Conservation (phyloP, 2,797 vertebrate genomes). For the Falco cherrug region DNA sequence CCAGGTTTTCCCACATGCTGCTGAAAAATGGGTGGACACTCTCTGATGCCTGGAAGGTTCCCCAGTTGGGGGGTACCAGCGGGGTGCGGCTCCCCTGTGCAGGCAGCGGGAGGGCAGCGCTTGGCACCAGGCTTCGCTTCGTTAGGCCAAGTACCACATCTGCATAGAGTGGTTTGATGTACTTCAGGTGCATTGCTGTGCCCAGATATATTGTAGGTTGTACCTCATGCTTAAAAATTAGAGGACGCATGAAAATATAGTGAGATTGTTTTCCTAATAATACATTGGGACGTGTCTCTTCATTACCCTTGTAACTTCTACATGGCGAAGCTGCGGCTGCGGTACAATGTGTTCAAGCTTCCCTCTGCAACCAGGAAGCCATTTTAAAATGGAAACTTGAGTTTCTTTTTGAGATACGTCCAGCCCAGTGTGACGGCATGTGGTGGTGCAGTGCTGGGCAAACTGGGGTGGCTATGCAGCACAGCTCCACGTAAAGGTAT, state of each 20-base stretch:
- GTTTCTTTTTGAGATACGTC: background rate
- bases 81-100: background rate
- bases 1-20: background rate
- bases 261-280: background rate
- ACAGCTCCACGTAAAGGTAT: background rate
- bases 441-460: background rate
- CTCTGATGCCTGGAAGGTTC: background rate
- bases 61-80: background rate
- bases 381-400: background rate
- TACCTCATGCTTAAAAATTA: background rate
- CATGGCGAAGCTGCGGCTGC: background rate
- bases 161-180: background rate
- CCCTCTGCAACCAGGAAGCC: background rate
- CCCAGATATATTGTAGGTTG: background rate
- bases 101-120: background rate
- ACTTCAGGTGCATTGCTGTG: background rate
- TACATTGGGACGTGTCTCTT: background rate
- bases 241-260: background rate
- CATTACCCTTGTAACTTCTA: background rate
- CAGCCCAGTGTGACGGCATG: background rate
- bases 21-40: background rate
- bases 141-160: background rate
- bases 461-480: background rate
- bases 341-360: background rate
- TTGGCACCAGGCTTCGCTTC: background rate